A percentile compares a stretch with the other conserved stretches of the same genome.
Conservation (phyloP, 2,113 vertebrate species). For the Hyla sarda region DNA sequence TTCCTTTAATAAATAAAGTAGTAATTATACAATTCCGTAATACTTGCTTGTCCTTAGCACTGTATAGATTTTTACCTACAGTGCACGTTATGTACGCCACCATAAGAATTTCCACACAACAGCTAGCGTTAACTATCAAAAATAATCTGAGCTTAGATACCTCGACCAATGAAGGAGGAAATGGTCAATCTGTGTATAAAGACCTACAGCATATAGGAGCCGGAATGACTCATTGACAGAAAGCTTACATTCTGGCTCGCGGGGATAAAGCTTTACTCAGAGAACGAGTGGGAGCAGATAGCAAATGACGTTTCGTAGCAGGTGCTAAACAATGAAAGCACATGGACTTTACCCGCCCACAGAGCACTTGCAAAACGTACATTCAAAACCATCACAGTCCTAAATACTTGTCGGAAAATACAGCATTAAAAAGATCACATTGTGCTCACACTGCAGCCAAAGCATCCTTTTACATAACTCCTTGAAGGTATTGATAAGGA, state of each 20-base stretch:
- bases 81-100: neutral
- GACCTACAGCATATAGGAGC: neutral
- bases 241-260: constrained; percentile 14
- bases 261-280: constrained; percentile 26
- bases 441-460: neutral
- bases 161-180: neutral
- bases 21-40: too few relatives aligned
- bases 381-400: constrained; percentile 32
- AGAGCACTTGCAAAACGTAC: constrained; percentile 37
- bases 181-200: neutral
- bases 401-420: neutral
- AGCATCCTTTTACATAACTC: constrained; percentile 6
- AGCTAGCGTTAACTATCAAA: neutral
- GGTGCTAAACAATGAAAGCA: constrained; percentile 55
- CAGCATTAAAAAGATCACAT: constrained; percentile 23
- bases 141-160: neutral
- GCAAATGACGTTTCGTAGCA: constrained; percentile 48
- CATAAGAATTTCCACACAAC: neutral
- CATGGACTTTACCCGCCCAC: constrained; percentile 50
- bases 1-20: too few relatives aligned
- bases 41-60: too few relatives aligned
- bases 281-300: constrained; percentile 45
- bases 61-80: neutral
- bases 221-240: constrained; percentile 35
- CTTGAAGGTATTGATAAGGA: neutral